Percentiles rank a stretch among this genome's conserved stretches.
Evolutionary conservation across 2,888 invertebrate species (phyloP).

Genomic region (Fragum sueziense): DNA sequence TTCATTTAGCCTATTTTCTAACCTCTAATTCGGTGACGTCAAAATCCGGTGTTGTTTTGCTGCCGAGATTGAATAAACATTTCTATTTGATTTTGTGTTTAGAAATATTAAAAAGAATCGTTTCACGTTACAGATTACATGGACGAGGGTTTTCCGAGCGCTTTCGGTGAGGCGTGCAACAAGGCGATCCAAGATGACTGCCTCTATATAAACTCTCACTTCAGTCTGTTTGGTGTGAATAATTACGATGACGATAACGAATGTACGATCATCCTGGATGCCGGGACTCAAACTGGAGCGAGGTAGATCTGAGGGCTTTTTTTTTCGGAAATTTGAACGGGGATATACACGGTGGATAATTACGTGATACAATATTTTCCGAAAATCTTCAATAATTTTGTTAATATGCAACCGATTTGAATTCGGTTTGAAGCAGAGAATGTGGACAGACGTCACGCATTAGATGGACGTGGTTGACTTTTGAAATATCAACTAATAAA

Average conservation of each 20-base stretch:
- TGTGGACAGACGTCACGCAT: too few relatives aligned
- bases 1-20: not conserved
- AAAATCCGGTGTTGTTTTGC: not conserved
- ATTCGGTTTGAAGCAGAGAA: too few relatives aligned
- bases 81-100: not conserved
- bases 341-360: too few relatives aligned
- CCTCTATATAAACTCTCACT: constrained; percentile 60
- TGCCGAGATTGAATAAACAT: not conserved
- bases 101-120: not conserved
- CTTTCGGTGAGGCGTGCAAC: constrained; percentile 59
- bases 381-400: too few relatives aligned
- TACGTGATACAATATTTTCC: too few relatives aligned
- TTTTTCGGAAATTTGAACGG: too few relatives aligned
- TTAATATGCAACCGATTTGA: too few relatives aligned
- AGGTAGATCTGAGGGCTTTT: too few relatives aligned
- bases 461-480: too few relatives aligned
- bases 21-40: too few relatives aligned
- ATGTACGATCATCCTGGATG: constrained; percentile 58
- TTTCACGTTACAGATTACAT: constrained; percentile 56
- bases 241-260: constrained; percentile 56
- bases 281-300: constrained; percentile 52
- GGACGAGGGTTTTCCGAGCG: constrained; percentile 56
- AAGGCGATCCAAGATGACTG: constrained; percentile 60
- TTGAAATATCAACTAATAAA: too few relatives aligned
- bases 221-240: constrained; percentile 50